Evolutionary conservation across 2,888 invertebrate species (phyloP).

Genomic region (Diarsia dahlii): DNA sequence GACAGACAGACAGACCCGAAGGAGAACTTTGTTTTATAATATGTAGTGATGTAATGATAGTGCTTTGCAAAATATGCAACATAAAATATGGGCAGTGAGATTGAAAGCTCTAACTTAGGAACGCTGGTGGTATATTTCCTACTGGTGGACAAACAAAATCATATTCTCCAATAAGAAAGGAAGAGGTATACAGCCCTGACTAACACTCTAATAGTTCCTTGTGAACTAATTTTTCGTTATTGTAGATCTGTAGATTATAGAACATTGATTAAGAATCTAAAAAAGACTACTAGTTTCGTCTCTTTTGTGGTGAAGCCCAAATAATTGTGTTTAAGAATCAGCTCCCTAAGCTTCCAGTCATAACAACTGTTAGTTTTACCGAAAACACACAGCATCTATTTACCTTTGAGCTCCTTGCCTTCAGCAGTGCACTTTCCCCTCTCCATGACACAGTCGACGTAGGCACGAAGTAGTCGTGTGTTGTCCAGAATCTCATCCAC

Average conservation of each 20-base stretch:
- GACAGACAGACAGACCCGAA: too few species aligned
- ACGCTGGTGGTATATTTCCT: background rate
- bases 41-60: too few species aligned
- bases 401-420: constrained; percentile 93
- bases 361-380: background rate
- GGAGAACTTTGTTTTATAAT: too few species aligned
- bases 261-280: background rate
- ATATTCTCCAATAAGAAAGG: background rate
- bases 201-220: background rate
- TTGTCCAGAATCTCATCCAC: constrained; percentile 92
- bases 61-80: too few species aligned
- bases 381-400: constrained; percentile 44
- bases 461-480: constrained; percentile 92
- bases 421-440: constrained; percentile 93
- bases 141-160: background rate
- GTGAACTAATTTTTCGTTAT: background rate
- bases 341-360: background rate
- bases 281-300: background rate
- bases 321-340: background rate
- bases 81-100: background rate
- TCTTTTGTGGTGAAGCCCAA: background rate
- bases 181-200: background rate
- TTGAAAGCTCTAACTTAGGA: background rate
- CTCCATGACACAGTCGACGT: constrained; percentile 92
- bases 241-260: background rate